Conservation (phyloP, 2,113 vertebrate species). For the Accipiter virgatus region DNA sequence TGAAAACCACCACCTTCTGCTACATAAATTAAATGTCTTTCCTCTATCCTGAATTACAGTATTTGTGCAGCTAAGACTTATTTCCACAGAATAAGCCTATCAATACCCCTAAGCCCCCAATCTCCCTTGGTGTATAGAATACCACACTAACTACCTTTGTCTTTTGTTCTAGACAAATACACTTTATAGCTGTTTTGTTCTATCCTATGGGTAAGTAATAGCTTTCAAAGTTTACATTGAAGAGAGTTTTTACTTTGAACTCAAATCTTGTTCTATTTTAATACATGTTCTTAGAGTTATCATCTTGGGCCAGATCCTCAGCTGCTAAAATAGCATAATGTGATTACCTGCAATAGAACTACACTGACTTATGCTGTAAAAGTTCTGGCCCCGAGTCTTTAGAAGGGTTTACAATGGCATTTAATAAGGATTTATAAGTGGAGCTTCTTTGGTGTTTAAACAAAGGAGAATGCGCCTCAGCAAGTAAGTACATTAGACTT, state of each 20-base stretch:
- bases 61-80: background rate
- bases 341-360: background rate
- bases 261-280: constrained; percentile 45
- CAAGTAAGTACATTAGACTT: background rate
- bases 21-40: constrained; percentile 18
- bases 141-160: constrained; percentile 21
- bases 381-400: background rate
- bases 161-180: constrained; percentile 31
- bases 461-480: constrained; percentile 53
- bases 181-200: constrained; percentile 18
- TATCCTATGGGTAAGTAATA: background rate
- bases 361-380: background rate
- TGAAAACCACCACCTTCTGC: background rate
- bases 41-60: constrained; percentile 30
- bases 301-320: constrained; percentile 3
- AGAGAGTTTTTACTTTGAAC: constrained; percentile 9
- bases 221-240: constrained; percentile 31
- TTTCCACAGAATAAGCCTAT: constrained; percentile 1
- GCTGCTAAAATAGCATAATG: background rate
- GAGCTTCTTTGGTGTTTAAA: constrained; percentile 61
- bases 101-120: background rate
- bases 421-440: constrained; percentile 61
- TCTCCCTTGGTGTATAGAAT: constrained; percentile 16
- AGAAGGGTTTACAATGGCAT: constrained; percentile 20
- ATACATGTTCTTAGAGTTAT: background rate